Base-by-base conservation (phyloP, 2,888 invertebrate genomes). In the Nomada goodeniana region DNA sequence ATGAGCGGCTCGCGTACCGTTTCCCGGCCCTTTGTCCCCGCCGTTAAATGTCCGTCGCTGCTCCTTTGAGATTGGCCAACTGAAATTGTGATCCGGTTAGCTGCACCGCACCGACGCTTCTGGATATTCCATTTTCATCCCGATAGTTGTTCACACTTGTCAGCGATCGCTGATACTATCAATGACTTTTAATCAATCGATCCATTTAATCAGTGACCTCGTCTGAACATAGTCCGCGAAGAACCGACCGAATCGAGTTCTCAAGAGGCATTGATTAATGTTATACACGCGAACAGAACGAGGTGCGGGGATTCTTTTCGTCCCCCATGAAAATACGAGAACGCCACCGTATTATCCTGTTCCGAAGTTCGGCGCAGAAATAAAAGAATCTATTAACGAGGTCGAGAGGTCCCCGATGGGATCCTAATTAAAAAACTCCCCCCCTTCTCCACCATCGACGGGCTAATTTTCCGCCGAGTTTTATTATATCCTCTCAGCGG, bases 371-470 rank as follows among this genome's bases (percentile, higher is more conserved):
- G 55, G 50, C 10, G 29, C 13, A n/a, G 57, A 59, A 68, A 82
- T 79, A 82, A 67, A 73, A 64, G 74, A 85, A 86, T 83, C 83
- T 86, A 86, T 85, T 85, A 85, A 86, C 86, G 83, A 86, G 86
- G 86, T 83, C 80, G 85, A 86, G 85, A 57, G 67, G 75, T 68
- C 75, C 82, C 86, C 82, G 77, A 78, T 81, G 86, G 83, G 85
- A 86, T 86, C 76, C 86, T 81, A 86, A 87, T 87, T 87, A 87
- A 87, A 87, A 86, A 86, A 81, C 85, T 81, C 76, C 82, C 55
- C 67, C 82, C 52, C 60, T 36, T 71, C 75, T 26, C 67, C 67
- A 44, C 83, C 71, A 81, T 86, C 79, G 77, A 83, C 65, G 81
- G 83, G 76, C 79, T 87, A 86, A 87, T 87, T 86, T 81, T 73